Evolutionary conservation across 2,888 invertebrate genomes (phyloP).

Genomic region (Melipona beecheii): DNA sequence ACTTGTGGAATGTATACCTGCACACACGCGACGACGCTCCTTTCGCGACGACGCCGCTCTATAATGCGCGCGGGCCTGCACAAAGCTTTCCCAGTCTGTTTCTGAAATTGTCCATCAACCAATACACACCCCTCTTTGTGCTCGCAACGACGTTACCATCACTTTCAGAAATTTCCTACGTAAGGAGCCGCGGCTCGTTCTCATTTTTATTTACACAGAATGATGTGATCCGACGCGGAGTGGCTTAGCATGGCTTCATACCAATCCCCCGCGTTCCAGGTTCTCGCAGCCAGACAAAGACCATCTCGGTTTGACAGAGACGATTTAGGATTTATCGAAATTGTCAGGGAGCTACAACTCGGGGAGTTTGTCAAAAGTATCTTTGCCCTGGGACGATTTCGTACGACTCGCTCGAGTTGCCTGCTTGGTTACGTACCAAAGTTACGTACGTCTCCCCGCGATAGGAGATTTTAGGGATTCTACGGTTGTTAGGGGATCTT

Average conservation of each 20-base stretch:
- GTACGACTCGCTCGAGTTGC: background rate
- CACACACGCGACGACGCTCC: constrained; percentile 13
- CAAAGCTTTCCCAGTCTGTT: background rate
- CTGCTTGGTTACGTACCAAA: background rate
- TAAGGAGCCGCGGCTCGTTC: background rate
- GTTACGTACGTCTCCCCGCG: too few species aligned
- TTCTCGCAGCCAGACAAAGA: background rate
- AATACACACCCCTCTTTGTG: background rate
- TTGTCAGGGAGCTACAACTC: background rate
- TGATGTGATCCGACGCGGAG: too few species aligned
- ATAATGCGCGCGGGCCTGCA: background rate
- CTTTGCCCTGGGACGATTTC: background rate
- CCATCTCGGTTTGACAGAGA: background rate
- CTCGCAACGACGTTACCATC: background rate
- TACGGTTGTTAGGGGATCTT: background rate
- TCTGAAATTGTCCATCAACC: background rate
- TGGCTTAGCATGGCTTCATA: background rate
- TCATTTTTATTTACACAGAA: too few species aligned
- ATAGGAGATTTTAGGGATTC: background rate
- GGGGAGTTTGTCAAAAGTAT: background rate
- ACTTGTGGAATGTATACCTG: background rate
- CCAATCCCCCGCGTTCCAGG: background rate
- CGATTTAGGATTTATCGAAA: constrained; percentile 7
- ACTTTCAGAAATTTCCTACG: background rate
- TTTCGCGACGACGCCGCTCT: background rate